These are phyloP conservation scores for Arvicanthis niloticus DNA, from an alignment of 2,113 vertebrate species.

Conservation along the genomic window DNA sequence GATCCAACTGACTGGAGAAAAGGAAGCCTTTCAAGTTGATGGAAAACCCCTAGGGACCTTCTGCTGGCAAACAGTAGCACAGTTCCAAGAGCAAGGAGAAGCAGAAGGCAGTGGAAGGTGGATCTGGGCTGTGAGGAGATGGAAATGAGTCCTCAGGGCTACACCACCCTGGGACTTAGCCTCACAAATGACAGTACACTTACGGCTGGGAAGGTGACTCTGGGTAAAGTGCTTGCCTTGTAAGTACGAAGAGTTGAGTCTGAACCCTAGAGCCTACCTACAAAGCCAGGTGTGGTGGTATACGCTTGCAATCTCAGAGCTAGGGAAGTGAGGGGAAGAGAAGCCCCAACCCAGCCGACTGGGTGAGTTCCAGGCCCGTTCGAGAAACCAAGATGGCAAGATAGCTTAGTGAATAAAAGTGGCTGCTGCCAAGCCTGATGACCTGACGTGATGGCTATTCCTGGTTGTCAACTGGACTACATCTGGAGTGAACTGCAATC, in stretches of 20 bases:
- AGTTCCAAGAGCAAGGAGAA: background rate
- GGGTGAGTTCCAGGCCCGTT: background rate
- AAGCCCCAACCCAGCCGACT: background rate
- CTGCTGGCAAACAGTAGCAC: constrained; percentile 21
- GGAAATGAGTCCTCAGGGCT: background rate
- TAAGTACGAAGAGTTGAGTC: background rate
- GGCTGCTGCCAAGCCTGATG: background rate
- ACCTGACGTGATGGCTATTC: no score
- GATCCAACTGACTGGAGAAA: background rate
- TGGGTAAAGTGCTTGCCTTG: background rate
- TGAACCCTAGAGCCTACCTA: background rate
- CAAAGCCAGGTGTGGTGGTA: background rate
- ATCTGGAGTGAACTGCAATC: no score
- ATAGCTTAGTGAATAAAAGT: background rate
- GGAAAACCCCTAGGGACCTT: constrained; percentile 31
- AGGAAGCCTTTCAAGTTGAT: constrained; percentile 38
- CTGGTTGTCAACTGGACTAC: no score
- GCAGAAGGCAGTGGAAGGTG: background rate
- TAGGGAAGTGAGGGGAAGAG: background rate
- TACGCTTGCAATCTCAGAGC: no score
- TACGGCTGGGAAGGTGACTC: background rate
- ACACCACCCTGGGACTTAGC: rapidly evolving
- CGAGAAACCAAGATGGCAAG: background rate
- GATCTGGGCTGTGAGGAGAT: background rate
- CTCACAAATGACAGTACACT: background rate